Base-by-base conservation (phyloP, 2,113 vertebrate species). In the Takifugu flavidus region DNA sequence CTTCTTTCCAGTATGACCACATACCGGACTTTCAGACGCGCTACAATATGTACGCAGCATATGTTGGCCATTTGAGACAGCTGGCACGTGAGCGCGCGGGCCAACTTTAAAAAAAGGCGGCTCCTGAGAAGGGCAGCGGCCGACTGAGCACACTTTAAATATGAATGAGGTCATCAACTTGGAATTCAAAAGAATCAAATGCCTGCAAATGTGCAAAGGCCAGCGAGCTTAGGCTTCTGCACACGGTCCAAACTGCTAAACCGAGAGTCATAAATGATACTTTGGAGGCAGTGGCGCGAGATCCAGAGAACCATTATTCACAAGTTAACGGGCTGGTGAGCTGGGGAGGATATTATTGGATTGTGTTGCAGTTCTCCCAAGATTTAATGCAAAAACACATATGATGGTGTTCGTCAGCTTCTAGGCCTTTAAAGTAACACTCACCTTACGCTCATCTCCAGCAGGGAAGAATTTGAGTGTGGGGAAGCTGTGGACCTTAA, bases 401-500 rank as follows among this genome's bases (percentile, higher is more conserved):
- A 13, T 46, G 25, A 3, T 25, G 25, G 14, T 31, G 26, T 10
- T 28, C 31, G 15, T 26, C 53, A 14, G 4, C 8, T 7, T 15
- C 13, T 46, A 12, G 20, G 25, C 11, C 12, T 6, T 20, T 14
- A 2, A 15, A 44, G 44, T n/a, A 20, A 25, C 6, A 2, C 75
- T 77, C 79, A 98, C 96, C 81, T 92, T 94, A 72, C 50, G 91
- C 7, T 91, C 95, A 0, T 92, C 54, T 46, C 93, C 87, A 27
- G 94, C 93, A 0, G 97, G 96, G 89, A 99, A 99, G 89, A 95
- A 98, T 79, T 98, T 99, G 15, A 99, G 92, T 0, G 97, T 99
- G 52, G 97, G 97, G 82, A 99, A 99, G 85, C 97, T 99, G 89
- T 99, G 97, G 58, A 99, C 95, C 82, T 95, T 96, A 49, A 99